Evolutionary conservation across 2,888 invertebrate species (phyloP), one percentile per base, ranked within the genome.

Genomic region (Parnassius mnemosyne): DNA sequence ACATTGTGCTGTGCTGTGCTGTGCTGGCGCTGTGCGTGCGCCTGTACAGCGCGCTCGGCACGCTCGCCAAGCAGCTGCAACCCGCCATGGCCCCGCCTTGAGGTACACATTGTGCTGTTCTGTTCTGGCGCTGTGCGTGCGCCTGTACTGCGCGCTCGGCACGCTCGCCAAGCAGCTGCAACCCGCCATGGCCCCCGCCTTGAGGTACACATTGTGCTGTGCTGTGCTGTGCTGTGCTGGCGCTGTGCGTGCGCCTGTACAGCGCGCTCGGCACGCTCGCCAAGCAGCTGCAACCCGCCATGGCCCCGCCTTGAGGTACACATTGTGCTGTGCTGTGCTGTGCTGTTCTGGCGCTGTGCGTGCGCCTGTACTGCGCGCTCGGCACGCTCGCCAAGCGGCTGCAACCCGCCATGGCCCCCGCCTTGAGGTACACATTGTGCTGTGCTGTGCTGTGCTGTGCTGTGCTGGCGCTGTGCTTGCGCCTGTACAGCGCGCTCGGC

Each of bases 351-450:
- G 61, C 66, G 2, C 65, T 72, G 1, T 75, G 73, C n/a, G 74
- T 81, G 63, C 70, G 80, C 0, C 78, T 87, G 34, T 85, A 87
- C 78, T 53, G 20, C 20, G 20, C 85, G 7, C 78, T 53, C 76
- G 9, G 72, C 0, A 50, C 75, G 1, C 72, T 84, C 7, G 76
- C 76, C 41, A 75, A 69, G 53, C 83, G 80, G 67, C 64, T 87
- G 25, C 58, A 60, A 16, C 69, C 68, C 0, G 62, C 65, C 1
- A 63, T 75, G 9, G 81, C 80, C 9, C 70, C 71, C 11, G 16
- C 16, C 16, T 16, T 16, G 16, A 16, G 16, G 16, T 16, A 16
- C 16, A 16, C 16, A 16, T 16, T 16, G 16, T 16, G 16, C 16
- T 16, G 16, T 16, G 16, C 16, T 16, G 16, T 16, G 16, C 16